These are phyloP conservation scores for Nemapogon koenigi DNA, from an alignment of 2,888 invertebrate genomes.

Conservation along the genomic window DNA sequence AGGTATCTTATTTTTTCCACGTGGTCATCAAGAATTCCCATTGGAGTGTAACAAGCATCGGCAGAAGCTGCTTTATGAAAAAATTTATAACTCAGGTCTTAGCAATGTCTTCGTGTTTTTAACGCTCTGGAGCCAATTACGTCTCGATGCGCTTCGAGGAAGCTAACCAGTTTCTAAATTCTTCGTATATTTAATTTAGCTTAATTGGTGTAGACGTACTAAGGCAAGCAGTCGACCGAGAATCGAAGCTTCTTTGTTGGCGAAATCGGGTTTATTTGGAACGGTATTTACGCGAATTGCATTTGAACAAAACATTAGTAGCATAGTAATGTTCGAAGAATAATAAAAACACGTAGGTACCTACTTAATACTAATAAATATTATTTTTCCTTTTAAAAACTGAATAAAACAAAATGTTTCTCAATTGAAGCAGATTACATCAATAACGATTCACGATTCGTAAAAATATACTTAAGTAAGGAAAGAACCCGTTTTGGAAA, in stretches of 20 bases:
- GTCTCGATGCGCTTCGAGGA: conserved; percentile 61
- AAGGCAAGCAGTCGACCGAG: conserved; percentile 53
- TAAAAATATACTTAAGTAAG: too few species aligned
- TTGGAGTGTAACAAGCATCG: conserved; percentile 25
- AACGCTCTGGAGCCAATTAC: conserved; percentile 54
- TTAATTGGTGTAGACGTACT: conserved; percentile 57
- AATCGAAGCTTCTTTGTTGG: conserved; percentile 53
- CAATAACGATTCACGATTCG: too few species aligned
- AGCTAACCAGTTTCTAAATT: conserved; percentile 64
- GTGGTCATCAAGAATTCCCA: conserved; percentile 23
- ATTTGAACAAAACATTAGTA: too few species aligned
- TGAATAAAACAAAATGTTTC: too few species aligned
- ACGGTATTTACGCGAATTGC: conserved; percentile 41
- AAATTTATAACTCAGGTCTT: too few species aligned
- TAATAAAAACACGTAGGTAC: too few species aligned
- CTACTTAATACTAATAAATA: too few species aligned
- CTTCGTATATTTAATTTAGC: conserved; percentile 61
- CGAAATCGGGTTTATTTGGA: conserved; percentile 41
- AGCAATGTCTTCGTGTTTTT: conserved; percentile 43
- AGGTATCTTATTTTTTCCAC: too few species aligned
- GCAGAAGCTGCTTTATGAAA: background rate
- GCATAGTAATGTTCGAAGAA: too few species aligned
- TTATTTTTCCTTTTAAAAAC: too few species aligned
- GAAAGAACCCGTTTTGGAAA: too few species aligned
- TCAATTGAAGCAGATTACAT: too few species aligned